Base-by-base conservation (phyloP, 2,113 vertebrate genomes). In the Mormoops blainvillei region DNA sequence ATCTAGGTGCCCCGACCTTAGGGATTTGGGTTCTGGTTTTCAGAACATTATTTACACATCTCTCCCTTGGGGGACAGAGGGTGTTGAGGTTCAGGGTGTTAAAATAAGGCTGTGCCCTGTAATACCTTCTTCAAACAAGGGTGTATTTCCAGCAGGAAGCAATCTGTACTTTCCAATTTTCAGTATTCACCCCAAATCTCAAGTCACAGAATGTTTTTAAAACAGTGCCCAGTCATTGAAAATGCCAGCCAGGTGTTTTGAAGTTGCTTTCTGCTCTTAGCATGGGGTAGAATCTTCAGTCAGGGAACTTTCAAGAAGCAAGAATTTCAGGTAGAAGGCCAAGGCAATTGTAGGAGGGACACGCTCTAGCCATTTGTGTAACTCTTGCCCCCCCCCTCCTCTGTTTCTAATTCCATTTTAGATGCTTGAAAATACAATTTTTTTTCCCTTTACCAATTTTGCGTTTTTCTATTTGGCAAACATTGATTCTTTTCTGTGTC, bases 391-490 rank as follows among this genome's bases (percentile, higher is more conserved):
- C 24, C 9, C 61, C 5, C n/a, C 43, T 12, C 36, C 82, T n/a
- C 48, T 52, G 9, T 70, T 83, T 97, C 84, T 91, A 92, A 93
- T 94, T 90, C 87, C 94, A 65, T 78, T 96, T 96, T 92, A 96
- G 84, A 97, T 92, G 71, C 94, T 88, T 92, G 71, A 94, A 94
- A 92, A 96, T 68, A 85, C 81, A 19, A 67, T 93, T 91, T 94
- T 95, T 78, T 83, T 87, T 4, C 38, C 85, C 22, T 83, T 36
- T 65, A 94, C 45, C 18, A n/a, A 92, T 95, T 88, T 82, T 96
- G 41, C 92, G 50, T 97, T 97, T 90, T 96, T 94, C 67, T 94
- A n/a, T 97, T 96, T 95, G 61, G n/a, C 33, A 58, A 98, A 97
- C 50, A 97, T 80, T 95, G 97, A 93, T 76, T 97, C 41, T 97